Evolutionary conservation across 2,113 vertebrate genomes (phyloP).

Genomic region (Clarias gariepinus): DNA sequence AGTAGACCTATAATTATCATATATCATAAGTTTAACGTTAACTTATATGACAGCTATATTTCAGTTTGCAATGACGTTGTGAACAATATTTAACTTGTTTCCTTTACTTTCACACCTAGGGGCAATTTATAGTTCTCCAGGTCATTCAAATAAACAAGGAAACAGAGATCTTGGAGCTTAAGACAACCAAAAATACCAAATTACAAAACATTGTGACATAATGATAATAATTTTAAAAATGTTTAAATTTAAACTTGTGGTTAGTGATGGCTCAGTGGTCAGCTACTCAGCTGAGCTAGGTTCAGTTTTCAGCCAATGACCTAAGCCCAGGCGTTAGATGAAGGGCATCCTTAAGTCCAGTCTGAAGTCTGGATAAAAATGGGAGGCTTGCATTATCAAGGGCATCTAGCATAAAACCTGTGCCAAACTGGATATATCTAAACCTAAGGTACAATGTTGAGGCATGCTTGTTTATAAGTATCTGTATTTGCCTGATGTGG

Average conservation of each 20-base stretch:
- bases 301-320: too few relatives aligned
- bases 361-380: too few relatives aligned
- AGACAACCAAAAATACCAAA: background rate
- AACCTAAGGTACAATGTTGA: slow-evolving; percentile 16
- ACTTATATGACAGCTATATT: background rate
- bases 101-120: background rate
- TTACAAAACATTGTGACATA: background rate
- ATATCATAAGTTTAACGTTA: background rate
- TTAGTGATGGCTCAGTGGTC: too few relatives aligned
- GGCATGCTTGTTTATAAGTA: slow-evolving; percentile 18
- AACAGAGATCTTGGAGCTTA: background rate
- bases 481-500: background rate
- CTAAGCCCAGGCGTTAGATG: too few relatives aligned
- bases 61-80: background rate
- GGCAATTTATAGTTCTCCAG: background rate
- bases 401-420: too few relatives aligned
- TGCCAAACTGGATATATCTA: slow-evolving; percentile 14
- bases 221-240: background rate
- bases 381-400: too few relatives aligned
- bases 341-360: too few relatives aligned
- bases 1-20: background rate
- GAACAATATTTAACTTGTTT: background rate
- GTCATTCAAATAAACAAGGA: too few relatives aligned
- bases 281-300: too few relatives aligned
- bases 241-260: too few relatives aligned